phyloP scores from a whole-genome alignment of 2,113 vertebrate genomes.

The Tychaedon coryphoeus region DNA sequence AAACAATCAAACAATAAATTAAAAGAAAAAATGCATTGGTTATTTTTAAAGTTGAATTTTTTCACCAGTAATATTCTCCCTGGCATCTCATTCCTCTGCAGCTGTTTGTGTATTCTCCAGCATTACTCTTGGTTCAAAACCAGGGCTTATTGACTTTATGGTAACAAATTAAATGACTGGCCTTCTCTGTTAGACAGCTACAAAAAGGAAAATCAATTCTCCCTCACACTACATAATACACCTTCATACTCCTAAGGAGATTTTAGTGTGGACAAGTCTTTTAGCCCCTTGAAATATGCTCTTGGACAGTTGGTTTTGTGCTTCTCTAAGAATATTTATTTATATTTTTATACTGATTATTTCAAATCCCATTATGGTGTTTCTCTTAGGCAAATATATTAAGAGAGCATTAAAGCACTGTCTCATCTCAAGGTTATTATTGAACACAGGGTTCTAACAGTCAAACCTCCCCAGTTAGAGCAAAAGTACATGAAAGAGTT shows the following conservation, averaged over 20 bases:
- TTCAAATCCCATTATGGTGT: not conserved
- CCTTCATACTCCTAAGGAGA: not conserved
- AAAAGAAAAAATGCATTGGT: not conserved
- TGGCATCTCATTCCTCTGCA: not conserved
- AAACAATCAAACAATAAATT: not conserved
- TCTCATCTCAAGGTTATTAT: not conserved
- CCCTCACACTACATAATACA: not conserved
- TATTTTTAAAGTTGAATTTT: not conserved
- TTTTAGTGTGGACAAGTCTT: not conserved
- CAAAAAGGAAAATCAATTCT: not conserved
- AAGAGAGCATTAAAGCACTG: not conserved
- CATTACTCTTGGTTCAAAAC: not conserved
- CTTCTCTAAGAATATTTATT: not conserved
- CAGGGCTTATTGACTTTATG: not conserved
- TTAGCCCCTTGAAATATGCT: not conserved
- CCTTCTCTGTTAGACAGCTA: not conserved
- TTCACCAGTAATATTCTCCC: not conserved
- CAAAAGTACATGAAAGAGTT: not conserved
- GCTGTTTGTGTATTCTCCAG: not conserved
- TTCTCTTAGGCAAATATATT: not conserved
- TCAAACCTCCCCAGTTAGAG: not conserved
- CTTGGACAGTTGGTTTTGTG: not conserved
- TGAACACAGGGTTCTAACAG: not conserved
- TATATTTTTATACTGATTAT: not conserved
- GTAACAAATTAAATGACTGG: not conserved